These are phyloP conservation scores for Tenrec ecaudatus DNA, from an alignment of 2,113 vertebrate species.

Conservation along the genomic window DNA sequence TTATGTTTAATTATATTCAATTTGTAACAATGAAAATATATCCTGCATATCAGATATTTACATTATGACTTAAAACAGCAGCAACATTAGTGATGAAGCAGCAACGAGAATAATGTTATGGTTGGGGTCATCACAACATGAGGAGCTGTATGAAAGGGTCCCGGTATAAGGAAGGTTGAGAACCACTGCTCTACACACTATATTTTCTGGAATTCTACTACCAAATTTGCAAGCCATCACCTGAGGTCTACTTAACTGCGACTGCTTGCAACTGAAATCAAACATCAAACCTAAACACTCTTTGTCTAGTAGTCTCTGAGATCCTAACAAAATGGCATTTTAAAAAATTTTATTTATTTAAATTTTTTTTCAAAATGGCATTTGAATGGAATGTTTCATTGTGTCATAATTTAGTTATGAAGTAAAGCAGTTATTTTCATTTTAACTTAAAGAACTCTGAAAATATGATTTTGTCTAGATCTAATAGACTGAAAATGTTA, in stretches of 20 bases:
- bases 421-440: slow-evolving; percentile 23
- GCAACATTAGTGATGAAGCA: too few species aligned
- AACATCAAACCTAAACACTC: slow-evolving; percentile 34
- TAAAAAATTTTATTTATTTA: too few species aligned
- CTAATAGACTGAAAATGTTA: slow-evolving; percentile 20
- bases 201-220: slow-evolving; percentile 62
- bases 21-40: too few species aligned
- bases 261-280: slow-evolving; percentile 49
- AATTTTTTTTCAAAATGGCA: slow-evolving; percentile 37
- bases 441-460: slow-evolving; percentile 37
- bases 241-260: slow-evolving; percentile 42
- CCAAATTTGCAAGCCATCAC: slow-evolving; percentile 61
- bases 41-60: too few species aligned
- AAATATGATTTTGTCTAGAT: slow-evolving; percentile 48
- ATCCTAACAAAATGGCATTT: slow-evolving; percentile 36
- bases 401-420: slow-evolving; percentile 34
- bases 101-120: too few species aligned
- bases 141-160: too few species aligned
- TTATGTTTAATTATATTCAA: too few species aligned
- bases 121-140: too few species aligned
- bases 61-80: too few species aligned
- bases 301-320: slow-evolving; percentile 3
- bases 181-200: slow-evolving; percentile 49
- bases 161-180: too few species aligned
- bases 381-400: slow-evolving; percentile 20